A percentile compares a stretch with the other conserved stretches of the same genome.
Evolutionary conservation across 2,797 vertebrate genomes (phyloP).

Genomic region (Lateolabrax maculatus): DNA sequence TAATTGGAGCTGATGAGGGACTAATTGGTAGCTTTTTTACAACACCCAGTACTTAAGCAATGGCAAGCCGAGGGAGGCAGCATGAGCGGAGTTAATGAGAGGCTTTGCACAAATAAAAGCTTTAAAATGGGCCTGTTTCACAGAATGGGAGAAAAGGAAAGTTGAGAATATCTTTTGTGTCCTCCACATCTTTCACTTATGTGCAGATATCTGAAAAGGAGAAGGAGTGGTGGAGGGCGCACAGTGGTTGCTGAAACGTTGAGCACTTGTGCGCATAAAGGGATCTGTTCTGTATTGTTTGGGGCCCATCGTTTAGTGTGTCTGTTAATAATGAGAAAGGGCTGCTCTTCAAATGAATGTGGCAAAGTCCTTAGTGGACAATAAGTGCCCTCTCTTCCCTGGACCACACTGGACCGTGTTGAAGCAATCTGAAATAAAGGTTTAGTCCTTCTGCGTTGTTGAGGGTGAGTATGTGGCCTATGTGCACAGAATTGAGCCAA

Average conservation of each 20-base stretch:
- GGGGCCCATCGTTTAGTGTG: constrained; percentile 85
- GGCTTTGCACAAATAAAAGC: constrained; percentile 88
- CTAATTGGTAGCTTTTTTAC: constrained; percentile 98
- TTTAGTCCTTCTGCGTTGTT: constrained; percentile 73
- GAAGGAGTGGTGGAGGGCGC: constrained; percentile 73
- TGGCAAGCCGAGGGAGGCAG: constrained; percentile 90
- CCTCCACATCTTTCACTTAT: constrained; percentile 83
- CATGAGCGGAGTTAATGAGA: constrained; percentile 99
- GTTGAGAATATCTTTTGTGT: constrained; percentile 89
- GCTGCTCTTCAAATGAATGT: constrained; percentile 86
- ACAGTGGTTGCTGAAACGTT: constrained; percentile 78
- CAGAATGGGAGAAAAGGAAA: constrained; percentile 82
- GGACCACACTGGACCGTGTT: constrained; percentile 81
- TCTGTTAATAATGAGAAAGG: constrained; percentile 87
- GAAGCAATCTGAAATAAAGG: constrained; percentile 83
- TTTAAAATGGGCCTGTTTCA: constrained; percentile 85
- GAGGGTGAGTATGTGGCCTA: constrained; percentile 59
- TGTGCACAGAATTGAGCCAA: constrained; percentile 59
- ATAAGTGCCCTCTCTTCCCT: constrained; percentile 82
- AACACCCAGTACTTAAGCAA: constrained; percentile 91
- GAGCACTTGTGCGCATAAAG: constrained; percentile 88
- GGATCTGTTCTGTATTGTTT: constrained; percentile 86
- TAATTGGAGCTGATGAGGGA: constrained; percentile 99
- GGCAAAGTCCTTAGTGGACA: constrained; percentile 83
- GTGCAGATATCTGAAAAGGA: constrained; percentile 89